These are phyloP conservation scores for Aphodius sticticus DNA, from an alignment of 2,888 invertebrate genomes.

Conservation along the genomic window DNA sequence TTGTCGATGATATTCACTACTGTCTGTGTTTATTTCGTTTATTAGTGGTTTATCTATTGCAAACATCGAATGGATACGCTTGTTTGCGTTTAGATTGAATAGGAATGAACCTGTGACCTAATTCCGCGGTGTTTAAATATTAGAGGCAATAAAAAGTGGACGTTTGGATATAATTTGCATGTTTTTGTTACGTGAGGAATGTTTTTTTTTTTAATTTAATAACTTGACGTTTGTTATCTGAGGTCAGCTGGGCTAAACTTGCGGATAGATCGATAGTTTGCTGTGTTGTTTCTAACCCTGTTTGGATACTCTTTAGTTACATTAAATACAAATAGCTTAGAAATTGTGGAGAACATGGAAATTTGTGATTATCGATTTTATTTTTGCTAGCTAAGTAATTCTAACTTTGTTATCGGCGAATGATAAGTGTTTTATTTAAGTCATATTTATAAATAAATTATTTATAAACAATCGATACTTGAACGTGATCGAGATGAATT, in stretches of 20 bases:
- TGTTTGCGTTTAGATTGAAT: not conserved
- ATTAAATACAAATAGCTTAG: not conserved
- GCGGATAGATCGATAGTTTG: not conserved
- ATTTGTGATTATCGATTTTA: too few relatives aligned
- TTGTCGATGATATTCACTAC: not conserved
- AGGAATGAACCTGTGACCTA: not conserved
- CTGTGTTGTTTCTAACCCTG: not conserved
- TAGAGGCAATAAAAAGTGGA: not conserved
- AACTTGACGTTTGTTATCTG: not conserved
- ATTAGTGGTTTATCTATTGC: not conserved
- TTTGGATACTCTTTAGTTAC: not conserved
- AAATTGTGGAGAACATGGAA: not conserved
- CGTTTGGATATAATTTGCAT: not conserved
- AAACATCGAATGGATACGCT: not conserved
- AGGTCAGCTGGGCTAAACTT: not conserved
- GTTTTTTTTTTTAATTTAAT: not conserved
- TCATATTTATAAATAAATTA: not conserved
- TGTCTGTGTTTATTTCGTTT: not conserved
- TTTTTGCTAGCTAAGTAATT: too few relatives aligned
- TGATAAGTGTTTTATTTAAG: not conserved
- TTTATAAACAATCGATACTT: not conserved
- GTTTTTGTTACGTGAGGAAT: not conserved
- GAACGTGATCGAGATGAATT: not conserved
- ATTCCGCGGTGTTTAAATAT: not conserved
- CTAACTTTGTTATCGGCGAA: not conserved